Evolutionary conservation across 2,888 invertebrate species (phyloP).

Genomic region (Argyra leucocephala): DNA sequence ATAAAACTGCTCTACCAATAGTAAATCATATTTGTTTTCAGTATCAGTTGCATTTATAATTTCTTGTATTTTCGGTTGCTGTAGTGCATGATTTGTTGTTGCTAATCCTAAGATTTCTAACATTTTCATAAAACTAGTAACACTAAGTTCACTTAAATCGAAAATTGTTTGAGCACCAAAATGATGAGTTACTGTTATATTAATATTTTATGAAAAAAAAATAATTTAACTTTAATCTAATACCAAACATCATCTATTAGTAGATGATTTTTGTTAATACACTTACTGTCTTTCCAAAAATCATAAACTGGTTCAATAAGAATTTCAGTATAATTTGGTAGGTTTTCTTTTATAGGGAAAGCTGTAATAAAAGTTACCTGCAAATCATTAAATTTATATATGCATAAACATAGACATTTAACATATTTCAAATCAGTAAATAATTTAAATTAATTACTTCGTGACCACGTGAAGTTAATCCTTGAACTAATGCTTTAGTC

Average conservation of each 20-base stretch:
- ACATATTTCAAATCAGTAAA: constrained; percentile 12
- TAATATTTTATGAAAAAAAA: background rate
- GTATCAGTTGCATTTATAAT: constrained; percentile 35
- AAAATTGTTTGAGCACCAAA: constrained; percentile 34
- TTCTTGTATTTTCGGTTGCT: constrained; percentile 34
- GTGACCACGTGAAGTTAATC: constrained; percentile 44
- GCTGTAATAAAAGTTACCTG: constrained; percentile 35
- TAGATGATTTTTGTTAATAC: background rate
- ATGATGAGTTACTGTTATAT: constrained; percentile 30
- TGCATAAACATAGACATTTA: background rate
- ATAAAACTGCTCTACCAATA: constrained; percentile 43
- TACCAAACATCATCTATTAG: too few species aligned
- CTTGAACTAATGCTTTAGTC: constrained; percentile 41
- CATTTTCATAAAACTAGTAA: constrained; percentile 33
- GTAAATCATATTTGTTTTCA: constrained; percentile 41
- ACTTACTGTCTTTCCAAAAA: constrained; percentile 35
- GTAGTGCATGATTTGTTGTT: constrained; percentile 38
- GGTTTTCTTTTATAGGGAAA: constrained; percentile 29
- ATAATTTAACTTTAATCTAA: background rate
- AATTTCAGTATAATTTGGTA: constrained; percentile 34
- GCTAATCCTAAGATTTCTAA: constrained; percentile 33
- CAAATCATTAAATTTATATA: too few species aligned
- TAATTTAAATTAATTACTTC: constrained; percentile 30
- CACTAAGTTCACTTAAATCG: constrained; percentile 32
- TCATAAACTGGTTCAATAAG: constrained; percentile 39